Conservation (phyloP, 2,797 vertebrate genomes). For the Glossophaga mutica region DNA sequence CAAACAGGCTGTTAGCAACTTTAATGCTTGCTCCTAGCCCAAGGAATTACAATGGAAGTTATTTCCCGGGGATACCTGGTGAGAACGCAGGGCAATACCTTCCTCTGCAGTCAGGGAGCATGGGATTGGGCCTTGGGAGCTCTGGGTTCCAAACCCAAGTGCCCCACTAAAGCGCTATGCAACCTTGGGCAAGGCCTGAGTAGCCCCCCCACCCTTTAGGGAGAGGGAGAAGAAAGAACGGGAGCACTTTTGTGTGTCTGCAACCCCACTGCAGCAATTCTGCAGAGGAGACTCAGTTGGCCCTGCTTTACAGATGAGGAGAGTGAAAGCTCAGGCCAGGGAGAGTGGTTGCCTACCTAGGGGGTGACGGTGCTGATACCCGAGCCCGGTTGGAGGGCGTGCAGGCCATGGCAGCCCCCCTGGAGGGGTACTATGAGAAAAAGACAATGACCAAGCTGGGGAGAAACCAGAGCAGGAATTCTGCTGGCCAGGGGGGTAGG, state of each 20-base stretch:
- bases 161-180: background rate
- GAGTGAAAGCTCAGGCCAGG: background rate
- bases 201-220: fast-evolving
- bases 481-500: background rate
- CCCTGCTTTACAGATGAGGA: background rate
- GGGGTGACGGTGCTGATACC: fast-evolving
- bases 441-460: background rate
- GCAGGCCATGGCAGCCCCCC: background rate
- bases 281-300: background rate
- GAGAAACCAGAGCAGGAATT: background rate
- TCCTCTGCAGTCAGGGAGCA: background rate
- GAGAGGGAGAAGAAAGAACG: background rate
- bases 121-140: background rate
- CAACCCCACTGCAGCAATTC: fast-evolving
- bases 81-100: background rate
- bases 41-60: background rate
- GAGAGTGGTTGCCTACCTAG: background rate
- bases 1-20: background rate
- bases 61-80: background rate
- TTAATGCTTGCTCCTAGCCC: background rate
- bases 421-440: background rate
- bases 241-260: fast-evolving
- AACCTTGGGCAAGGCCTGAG: background rate
- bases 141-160: background rate
- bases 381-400: background rate